Conservation (phyloP, 2,113 vertebrate species). For the Neolamprologus caudopunctatus region DNA sequence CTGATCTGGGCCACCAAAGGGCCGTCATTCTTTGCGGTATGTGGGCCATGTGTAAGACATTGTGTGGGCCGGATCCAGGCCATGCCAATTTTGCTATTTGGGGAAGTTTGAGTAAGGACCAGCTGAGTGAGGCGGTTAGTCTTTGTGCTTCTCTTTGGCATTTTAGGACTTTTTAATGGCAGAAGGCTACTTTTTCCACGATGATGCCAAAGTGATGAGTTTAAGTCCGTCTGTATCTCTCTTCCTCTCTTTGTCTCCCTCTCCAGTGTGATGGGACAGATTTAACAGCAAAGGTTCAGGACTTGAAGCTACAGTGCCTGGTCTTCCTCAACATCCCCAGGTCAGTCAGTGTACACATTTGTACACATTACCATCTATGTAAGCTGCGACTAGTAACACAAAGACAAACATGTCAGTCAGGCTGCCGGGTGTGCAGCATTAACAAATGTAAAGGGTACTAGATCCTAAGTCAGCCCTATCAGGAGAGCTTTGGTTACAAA, state of each 20-base stretch:
- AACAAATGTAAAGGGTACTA: not conserved
- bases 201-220: not conserved
- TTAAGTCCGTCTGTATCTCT: not conserved
- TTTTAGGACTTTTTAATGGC: not conserved
- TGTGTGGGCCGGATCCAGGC: fast-evolving
- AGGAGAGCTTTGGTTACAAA: not conserved
- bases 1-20: fast-evolving
- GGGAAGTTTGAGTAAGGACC: fast-evolving
- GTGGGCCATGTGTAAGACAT: not conserved
- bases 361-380: not conserved
- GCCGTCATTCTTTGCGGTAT: fast-evolving
- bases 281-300: slow-evolving; percentile 90
- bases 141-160: not conserved
- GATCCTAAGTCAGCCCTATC: not conserved
- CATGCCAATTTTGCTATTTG: fast-evolving
- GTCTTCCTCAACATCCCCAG: slow-evolving; percentile 95
- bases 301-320: slow-evolving; percentile 89
- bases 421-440: fast-evolving
- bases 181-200: not conserved
- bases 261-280: slow-evolving; percentile 85
- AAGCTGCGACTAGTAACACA: fast-evolving
- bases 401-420: fast-evolving
- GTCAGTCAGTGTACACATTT: slow-evolving; percentile 52
- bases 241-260: not conserved
- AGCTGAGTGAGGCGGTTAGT: not conserved